Conservation (phyloP, 2,888 invertebrate species). For the Leptopilina drosophilae region DNA sequence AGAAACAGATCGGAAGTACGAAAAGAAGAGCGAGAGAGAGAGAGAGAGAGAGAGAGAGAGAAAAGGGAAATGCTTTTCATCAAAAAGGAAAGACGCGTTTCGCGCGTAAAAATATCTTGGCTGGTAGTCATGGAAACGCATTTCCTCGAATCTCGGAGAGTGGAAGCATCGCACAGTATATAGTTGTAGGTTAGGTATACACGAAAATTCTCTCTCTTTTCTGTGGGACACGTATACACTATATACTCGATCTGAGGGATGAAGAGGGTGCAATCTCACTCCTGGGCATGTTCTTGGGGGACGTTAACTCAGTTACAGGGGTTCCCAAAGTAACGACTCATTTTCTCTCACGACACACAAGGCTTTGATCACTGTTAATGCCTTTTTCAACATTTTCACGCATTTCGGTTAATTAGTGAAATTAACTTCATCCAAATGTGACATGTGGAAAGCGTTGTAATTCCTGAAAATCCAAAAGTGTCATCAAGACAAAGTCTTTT, state of each 20-base stretch:
- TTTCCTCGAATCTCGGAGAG: slow-evolving; percentile 66
- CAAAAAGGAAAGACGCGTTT: slow-evolving; percentile 26
- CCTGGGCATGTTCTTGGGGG: slow-evolving; percentile 61
- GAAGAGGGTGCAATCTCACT: slow-evolving; percentile 68
- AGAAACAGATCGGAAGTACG: slow-evolving; percentile 27
- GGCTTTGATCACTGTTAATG: neutral
- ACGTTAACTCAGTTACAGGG: slow-evolving; percentile 70
- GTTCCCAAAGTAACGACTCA: slow-evolving; percentile 63
- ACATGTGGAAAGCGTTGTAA: no score
- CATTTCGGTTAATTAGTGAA: slow-evolving; percentile 9
- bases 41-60: neutral
- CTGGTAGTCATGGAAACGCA: slow-evolving; percentile 68
- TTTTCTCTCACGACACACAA: slow-evolving; percentile 12
- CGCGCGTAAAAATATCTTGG: slow-evolving; percentile 62
- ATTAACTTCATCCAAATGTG: neutral
- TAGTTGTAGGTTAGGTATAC: slow-evolving; percentile 37
- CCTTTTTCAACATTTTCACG: neutral
- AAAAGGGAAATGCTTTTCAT: slow-evolving; percentile 30
- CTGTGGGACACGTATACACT: slow-evolving; percentile 68
- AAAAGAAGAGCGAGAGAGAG: neutral
- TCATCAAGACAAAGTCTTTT: no score
- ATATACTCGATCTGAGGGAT: slow-evolving; percentile 60
- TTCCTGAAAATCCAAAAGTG: no score
- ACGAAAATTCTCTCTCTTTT: slow-evolving; percentile 50
- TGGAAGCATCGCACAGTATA: slow-evolving; percentile 37